A percentile compares a stretch with the other conserved stretches of the same genome.
Evolutionary conservation across 2,113 vertebrate genomes (phyloP).

Genomic region (Bos javanicus): DNA sequence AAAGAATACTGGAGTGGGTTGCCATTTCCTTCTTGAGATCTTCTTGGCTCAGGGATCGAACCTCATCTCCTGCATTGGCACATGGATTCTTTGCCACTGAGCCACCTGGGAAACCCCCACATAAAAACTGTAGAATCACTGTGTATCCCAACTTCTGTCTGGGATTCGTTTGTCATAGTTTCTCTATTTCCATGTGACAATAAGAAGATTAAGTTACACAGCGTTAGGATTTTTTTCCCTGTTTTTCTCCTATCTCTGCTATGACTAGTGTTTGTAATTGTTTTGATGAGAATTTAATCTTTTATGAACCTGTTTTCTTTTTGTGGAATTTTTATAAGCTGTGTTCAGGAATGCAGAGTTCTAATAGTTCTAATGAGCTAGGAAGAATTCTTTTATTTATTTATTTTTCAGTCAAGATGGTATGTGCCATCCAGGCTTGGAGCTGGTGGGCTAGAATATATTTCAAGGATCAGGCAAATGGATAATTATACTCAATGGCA

Average conservation of each 20-base stretch:
- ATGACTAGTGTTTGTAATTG: conserved; percentile 29
- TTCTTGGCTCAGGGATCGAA: not conserved
- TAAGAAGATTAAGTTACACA: not conserved
- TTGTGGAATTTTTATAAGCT: not conserved
- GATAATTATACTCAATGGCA: not conserved
- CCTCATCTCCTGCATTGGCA: not conserved
- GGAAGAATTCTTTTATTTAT: not conserved
- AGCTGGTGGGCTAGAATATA: not conserved
- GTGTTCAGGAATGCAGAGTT: not conserved
- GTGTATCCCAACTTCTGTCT: not conserved
- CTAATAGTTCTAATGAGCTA: not conserved
- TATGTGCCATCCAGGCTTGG: not conserved
- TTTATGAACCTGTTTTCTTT: conserved; percentile 1
- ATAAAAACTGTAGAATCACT: no score
- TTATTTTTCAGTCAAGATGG: not conserved
- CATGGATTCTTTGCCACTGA: not conserved
- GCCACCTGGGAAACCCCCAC: not conserved
- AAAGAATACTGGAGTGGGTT: not conserved
- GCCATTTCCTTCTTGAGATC: not conserved
- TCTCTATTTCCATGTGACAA: not conserved
- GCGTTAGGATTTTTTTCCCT: not conserved
- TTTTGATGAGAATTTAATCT: conserved; percentile 35
- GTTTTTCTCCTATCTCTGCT: not conserved
- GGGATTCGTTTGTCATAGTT: no score
- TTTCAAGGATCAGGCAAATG: not conserved